Percentiles rank a stretch among this genome's conserved stretches.
These are phyloP conservation scores for Amblyjoppa proteus DNA, from an alignment of 2,888 invertebrate genomes.

Conservation along the genomic window DNA sequence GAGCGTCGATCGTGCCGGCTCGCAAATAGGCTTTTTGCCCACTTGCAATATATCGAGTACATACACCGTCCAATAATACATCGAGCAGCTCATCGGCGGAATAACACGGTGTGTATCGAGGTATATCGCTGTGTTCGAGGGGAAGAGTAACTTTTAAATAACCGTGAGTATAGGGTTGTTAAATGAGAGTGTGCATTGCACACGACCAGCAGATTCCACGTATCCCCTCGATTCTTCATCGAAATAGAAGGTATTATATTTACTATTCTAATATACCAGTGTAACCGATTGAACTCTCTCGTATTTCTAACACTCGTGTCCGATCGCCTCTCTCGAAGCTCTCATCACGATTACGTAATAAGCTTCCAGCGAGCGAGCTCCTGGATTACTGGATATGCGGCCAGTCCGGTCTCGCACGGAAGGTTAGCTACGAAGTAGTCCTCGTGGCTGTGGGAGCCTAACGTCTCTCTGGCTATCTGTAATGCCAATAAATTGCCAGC, in stretches of 20 bases:
- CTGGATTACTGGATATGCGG: constrained; percentile 16
- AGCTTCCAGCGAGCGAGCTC: constrained; percentile 39
- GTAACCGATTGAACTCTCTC: constrained; percentile 43
- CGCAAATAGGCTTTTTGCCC: constrained; percentile 22
- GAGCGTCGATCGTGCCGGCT: constrained; percentile 37
- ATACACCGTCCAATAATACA: constrained; percentile 25
- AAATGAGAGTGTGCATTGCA: constrained; percentile 17
- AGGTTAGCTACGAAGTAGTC: constrained; percentile 11
- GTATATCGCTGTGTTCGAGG: not conserved
- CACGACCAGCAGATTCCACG: not conserved
- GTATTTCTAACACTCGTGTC: constrained; percentile 52
- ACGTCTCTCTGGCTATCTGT: not conserved
- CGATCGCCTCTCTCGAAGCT: constrained; percentile 57
- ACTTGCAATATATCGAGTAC: not conserved
- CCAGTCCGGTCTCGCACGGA: constrained; percentile 29
- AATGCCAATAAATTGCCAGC: not conserved
- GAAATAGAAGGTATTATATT: not conserved
- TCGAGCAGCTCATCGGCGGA: constrained; percentile 25
- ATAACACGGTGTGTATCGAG: constrained; percentile 19
- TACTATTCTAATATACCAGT: constrained; percentile 10
- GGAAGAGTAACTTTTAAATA: not conserved
- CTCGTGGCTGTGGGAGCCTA: not conserved
- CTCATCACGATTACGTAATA: constrained; percentile 62
- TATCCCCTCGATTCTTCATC: not conserved
- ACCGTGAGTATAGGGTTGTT: constrained; percentile 49